phyloP scores from a whole-genome alignment of 2,888 invertebrate genomes.

The Aspidapion aeneum region DNA sequence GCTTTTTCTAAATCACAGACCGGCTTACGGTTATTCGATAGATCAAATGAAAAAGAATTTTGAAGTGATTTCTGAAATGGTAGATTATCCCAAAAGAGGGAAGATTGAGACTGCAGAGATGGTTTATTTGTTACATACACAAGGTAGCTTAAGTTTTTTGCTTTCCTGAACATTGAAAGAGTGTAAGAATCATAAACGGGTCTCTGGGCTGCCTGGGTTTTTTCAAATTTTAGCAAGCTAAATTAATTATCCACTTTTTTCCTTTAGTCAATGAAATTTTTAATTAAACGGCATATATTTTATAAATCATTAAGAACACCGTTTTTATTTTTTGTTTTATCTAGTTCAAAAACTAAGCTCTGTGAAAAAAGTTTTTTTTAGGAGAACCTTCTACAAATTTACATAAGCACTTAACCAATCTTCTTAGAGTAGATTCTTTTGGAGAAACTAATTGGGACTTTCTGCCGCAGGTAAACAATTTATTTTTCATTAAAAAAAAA shows the following conservation, averaged over 20 bases:
- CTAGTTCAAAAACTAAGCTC: too few relatives aligned
- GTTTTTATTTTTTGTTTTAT: too few relatives aligned
- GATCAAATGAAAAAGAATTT: slow-evolving; percentile 52
- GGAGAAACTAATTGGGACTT: slow-evolving; percentile 32
- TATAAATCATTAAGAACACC: too few relatives aligned
- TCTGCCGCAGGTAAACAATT: slow-evolving; percentile 37
- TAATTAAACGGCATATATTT: too few relatives aligned
- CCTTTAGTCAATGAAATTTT: too few relatives aligned
- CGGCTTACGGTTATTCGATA: slow-evolving; percentile 54
- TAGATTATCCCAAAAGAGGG: slow-evolving; percentile 20
- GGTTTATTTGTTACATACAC: slow-evolving; percentile 31
- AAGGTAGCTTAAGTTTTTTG: slow-evolving; percentile 19
- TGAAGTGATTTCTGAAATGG: slow-evolving; percentile 36
- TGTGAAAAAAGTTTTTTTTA: slow-evolving; percentile 26
- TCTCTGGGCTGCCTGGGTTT: not conserved
- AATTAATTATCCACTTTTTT: too few relatives aligned
- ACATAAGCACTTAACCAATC: slow-evolving; percentile 34
- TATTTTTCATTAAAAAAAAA: too few relatives aligned
- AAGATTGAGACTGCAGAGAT: slow-evolving; percentile 32
- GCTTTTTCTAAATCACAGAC: slow-evolving; percentile 64
- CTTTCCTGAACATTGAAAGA: not conserved
- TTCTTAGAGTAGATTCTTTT: slow-evolving; percentile 28
- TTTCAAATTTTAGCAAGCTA: not conserved
- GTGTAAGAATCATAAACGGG: too few relatives aligned
- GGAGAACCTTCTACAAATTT: slow-evolving; percentile 35